Evolutionary conservation across 2,113 vertebrate genomes (phyloP), one percentile per base, ranked within the genome.

Genomic region (Perca flavescens): DNA sequence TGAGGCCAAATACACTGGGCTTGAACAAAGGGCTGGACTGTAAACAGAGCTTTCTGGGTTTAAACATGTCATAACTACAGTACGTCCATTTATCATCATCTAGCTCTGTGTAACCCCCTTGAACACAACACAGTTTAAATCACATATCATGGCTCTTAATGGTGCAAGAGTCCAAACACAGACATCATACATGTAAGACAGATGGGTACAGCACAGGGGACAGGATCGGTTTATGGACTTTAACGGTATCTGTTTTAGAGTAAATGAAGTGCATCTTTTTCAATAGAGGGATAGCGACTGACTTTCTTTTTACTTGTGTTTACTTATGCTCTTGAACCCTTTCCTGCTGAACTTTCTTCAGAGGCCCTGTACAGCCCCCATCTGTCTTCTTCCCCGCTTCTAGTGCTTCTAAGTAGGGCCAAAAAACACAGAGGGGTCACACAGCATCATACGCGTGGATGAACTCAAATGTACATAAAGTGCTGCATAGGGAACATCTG

Each of bases 21-120:
- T 58, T 9, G 31, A 82, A 90, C 73, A 79, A 87, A 79, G 52
- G 70, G 65, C 50, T 47, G 74, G 77, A 14, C 75, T 69, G 72
- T 82, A 85, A 88, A 88, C 91, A 89, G 60, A 86, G 79, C 73
- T 80, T 82, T 88, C 60, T 60, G 63, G 52, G 31, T 78, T 88
- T 84, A 92, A 90, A 92, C 83, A 88, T 84, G 85, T 88, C 88
- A 86, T 76, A 83, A 84, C 80, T 74, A 47, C 54, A 69, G 62
- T 13, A 19, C 4, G 12, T 22, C 77, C 58, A 90, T 90, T 90
- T 86, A 53, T 90, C 90, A 88, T 87, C 64, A 58, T 69, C 64
- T 15, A 25, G 66, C 70, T 46, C 13, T 21, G 49, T 25, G 73
- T 46, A 40, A 46, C 34, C 19, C 6, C 21, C 28, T 67, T 63